Evolutionary conservation across 2,113 vertebrate genomes (phyloP).

Genomic region (Ctenomys sociabilis): DNA sequence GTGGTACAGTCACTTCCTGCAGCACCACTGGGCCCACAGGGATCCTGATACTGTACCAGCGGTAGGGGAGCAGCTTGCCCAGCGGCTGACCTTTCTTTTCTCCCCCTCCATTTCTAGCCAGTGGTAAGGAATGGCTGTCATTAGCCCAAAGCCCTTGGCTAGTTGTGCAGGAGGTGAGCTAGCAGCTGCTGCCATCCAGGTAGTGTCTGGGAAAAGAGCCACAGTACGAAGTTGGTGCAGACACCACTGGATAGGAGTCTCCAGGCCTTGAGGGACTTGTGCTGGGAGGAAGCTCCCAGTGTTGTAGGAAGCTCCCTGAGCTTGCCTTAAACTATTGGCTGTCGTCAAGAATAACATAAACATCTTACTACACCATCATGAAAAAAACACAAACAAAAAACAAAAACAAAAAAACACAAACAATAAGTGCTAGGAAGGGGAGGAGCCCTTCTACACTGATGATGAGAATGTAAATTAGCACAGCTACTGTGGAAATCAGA

Average conservation of each 20-base stretch:
- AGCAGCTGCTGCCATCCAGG: too few relatives aligned
- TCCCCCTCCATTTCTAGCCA: neutral
- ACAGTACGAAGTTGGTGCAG: neutral
- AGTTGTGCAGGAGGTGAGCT: neutral
- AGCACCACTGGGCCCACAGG: neutral
- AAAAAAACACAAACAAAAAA: too few relatives aligned
- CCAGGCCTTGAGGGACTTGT: neutral
- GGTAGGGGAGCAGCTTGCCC: neutral
- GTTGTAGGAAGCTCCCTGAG: neutral
- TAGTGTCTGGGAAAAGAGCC: neutral
- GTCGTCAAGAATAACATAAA: neutral
- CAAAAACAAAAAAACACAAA: neutral
- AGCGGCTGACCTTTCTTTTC: rapidly evolving
- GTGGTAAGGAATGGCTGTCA: neutral
- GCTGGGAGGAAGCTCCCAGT: neutral
- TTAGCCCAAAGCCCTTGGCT: neutral
- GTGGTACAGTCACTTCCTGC: neutral
- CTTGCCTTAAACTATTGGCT: too few relatives aligned
- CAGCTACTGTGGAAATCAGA: neutral
- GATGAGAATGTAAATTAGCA: neutral
- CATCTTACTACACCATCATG: too few relatives aligned
- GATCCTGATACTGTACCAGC: too few relatives aligned
- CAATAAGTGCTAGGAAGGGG: neutral
- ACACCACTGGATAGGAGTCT: too few relatives aligned
- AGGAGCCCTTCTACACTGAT: neutral